phyloP scores from a whole-genome alignment of 2,888 invertebrate species.

The Mimas tiliae region DNA sequence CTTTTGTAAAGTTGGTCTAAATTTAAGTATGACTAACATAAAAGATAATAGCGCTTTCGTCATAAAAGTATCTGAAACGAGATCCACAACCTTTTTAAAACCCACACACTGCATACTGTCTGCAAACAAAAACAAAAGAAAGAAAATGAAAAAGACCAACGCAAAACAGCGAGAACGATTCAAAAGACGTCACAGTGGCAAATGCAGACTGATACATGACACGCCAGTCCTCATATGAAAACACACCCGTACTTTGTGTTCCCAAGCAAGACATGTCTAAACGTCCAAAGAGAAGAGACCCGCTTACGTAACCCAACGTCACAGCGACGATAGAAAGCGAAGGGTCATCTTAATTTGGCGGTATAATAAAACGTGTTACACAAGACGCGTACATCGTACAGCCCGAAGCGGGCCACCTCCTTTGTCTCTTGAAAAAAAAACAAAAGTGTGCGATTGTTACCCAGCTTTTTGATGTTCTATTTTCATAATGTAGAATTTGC shows the following conservation, averaged over 20 bases:
- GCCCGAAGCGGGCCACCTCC: constrained; percentile 66
- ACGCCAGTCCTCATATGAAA: constrained; percentile 58
- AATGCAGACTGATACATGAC: constrained; percentile 65
- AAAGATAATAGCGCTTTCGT: neutral
- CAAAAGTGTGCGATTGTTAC: constrained; percentile 74
- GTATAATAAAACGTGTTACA: constrained; percentile 57
- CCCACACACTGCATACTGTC: neutral
- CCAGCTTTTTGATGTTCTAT: constrained; percentile 36
- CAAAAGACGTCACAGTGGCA: constrained; percentile 63
- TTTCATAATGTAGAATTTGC: constrained; percentile 45
- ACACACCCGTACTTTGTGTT: constrained; percentile 68
- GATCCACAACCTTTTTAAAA: constrained; percentile 12
- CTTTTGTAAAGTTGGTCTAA: neutral
- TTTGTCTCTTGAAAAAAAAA: constrained; percentile 67
- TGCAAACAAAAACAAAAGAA: constrained; percentile 16
- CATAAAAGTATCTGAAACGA: neutral
- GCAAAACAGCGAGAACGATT: constrained; percentile 41
- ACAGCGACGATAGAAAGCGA: constrained; percentile 17
- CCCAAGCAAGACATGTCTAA: constrained; percentile 61
- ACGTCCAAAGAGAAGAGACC: constrained; percentile 18
- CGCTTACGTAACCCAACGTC: neutral
- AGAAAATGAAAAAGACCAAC: constrained; percentile 26
- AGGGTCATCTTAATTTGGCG: constrained; percentile 56
- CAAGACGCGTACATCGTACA: constrained; percentile 62
- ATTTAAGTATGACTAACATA: neutral